Evolutionary conservation across 2,113 vertebrate species (phyloP), one percentile per base, ranked within the genome.

Genomic region (Cheirogaleus medius): DNA sequence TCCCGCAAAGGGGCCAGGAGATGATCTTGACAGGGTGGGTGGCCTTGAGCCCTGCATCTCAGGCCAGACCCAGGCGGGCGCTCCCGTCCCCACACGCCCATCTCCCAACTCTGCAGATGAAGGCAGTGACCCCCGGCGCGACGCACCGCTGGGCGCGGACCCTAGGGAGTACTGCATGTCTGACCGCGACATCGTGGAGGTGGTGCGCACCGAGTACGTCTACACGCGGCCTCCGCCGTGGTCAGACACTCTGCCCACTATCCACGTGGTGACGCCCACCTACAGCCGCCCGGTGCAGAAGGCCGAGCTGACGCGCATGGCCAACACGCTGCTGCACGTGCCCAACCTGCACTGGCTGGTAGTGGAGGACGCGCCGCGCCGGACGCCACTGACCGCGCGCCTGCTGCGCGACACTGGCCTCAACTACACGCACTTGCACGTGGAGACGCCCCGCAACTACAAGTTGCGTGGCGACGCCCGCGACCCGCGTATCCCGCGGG

Each of bases 341-440:
- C 99, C 99, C 91, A 99, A 99, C 98, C 98, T 99, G 95, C 99
- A 99, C 99, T 99, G 99, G 99, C 99, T 99, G 98, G 98, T 99
- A 98, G 99, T 99, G 98, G 99, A 99, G 98, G 99, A 99, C 15
- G 99, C 99, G 0, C 99, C 99, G 64, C 98, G 99, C 52, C 99
- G 99, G 81, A 99, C 99, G 0, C 98, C 99, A 0, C 99, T 99
- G 12, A 99, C 99, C 29, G 99, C 99, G 0, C 99, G 99, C 34
- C 99, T 99, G 94, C 99, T 99, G 96, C 98, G 99, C 13, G 99
- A 99, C 98, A 99, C 99, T 0, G 99, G 99, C 52, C 99, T 99
- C 10, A 99, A 99, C 99, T 99, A 99, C 99, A 99, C 99, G 1
- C 99, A 99, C 98, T 99, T 99, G 96, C 99, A 99, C 4, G 99